Base-by-base conservation (phyloP, 64 coral and sea anemone species). In the Montipora foliosa region DNA sequence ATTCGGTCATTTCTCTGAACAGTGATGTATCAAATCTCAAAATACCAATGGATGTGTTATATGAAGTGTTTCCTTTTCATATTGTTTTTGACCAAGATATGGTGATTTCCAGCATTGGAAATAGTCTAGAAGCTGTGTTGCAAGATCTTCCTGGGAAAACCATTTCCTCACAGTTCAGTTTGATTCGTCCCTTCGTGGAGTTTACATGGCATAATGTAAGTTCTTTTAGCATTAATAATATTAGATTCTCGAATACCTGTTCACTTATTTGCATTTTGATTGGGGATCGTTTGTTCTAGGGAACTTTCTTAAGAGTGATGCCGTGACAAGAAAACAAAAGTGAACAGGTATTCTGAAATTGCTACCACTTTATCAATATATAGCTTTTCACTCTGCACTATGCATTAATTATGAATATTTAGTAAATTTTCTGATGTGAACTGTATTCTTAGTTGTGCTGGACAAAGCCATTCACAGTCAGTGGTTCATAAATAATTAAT, bases 21-120 rank as follows among this genome's bases (percentile, higher is more conserved):
- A 90, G 92, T 13, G 96, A 98, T 47, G 46, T 84, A 11, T 93
- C 82, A 48, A 94, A 92, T 67, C 73, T 92, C 0, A 98, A 95
- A 49, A 98, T 98, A 57, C 92, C 87, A 76, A 95, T 98, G 89
- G 96, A 95, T 15, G 89, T 98, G 1, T 98, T 98, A 8, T 98
- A 98, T 44, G 96, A 95, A 84, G 96, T 98, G 78, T 98, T 98
- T 66, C 96, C 96, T 12, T 98, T 98, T 89, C 96, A 98, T 48
- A 95, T 98, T 89, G 93, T 98, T 0, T 98, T 94, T 53, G 96
- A 98, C 45, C 72, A 91, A 62, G 71, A 93, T 0, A 89, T 98
- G 96, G 45, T 83, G 10, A 98, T 98, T 75, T 95, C 93, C 6
- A 98, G 93, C 24, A 91, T 88, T 47, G 96, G 96, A 0, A 90